phyloP scores from a whole-genome alignment of 2,888 invertebrate genomes.

The Nephrotoma appendiculata region DNA sequence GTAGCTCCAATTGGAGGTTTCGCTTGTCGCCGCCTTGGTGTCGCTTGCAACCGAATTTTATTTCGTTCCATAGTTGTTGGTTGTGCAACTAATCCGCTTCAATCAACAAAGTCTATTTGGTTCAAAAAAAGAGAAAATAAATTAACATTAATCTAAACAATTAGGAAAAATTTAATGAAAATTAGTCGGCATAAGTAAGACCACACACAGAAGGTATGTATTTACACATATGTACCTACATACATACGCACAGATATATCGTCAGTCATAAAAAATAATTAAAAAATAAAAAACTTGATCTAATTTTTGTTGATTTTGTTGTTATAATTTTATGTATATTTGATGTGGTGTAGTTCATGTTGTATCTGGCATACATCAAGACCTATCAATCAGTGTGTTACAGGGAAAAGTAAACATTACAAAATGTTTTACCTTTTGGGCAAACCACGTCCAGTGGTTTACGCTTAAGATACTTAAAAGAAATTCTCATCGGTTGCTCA shows the following conservation, averaged over 20 bases:
- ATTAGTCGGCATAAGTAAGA: background rate
- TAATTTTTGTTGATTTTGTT: background rate
- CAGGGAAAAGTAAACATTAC: no score
- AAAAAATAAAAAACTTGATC: background rate
- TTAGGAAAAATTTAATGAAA: background rate
- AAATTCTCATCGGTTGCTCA: no score
- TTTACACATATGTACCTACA: background rate
- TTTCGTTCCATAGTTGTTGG: background rate
- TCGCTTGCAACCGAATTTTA: background rate
- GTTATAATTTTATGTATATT: background rate
- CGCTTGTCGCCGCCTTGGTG: background rate
- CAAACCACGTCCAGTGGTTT: no score
- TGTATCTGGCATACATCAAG: background rate
- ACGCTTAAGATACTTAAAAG: no score
- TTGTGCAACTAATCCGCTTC: background rate
- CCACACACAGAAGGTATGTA: background rate
- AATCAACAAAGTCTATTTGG: background rate
- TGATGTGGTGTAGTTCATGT: background rate
- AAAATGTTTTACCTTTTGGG: no score
- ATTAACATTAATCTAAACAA: background rate
- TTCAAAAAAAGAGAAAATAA: background rate
- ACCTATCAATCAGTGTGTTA: no score
- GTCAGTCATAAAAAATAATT: background rate
- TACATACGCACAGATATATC: background rate
- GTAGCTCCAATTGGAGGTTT: background rate